Base-by-base conservation (phyloP, 2,113 vertebrate species). In the Probosciger aterrimus region DNA sequence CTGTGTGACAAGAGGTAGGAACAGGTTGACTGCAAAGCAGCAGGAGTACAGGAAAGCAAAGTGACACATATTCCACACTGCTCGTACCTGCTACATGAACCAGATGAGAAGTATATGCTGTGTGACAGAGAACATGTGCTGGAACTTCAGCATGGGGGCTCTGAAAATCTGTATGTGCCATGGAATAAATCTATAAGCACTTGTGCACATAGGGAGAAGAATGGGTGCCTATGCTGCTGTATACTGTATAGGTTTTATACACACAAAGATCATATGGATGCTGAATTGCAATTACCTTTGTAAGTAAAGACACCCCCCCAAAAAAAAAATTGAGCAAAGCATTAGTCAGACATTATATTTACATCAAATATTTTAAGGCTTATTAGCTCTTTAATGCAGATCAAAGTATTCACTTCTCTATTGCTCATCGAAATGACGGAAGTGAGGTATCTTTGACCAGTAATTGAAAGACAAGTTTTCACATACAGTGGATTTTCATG, bases 61-160 rank as follows among this genome's bases (percentile, higher is more conserved):
- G 46, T 44, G 44, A 10, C 4, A 2, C 37, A 3, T 7, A 28
- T 27, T 67, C 50, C 35, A 49, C 49, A 35, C 50, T 10, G 8
- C n/a, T 39, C 1, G 33, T 18, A 43, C 35, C 63, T 25, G 33
- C 62, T 64, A 4, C 7, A 0, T 11, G 76, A 53, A 33, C 70
- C 57, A 20, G 13, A 3, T 14, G 74, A 49, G 44, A 19, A 37
- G 33, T 19, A 2, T 6, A 19, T 0, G 2, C 39, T 17, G 0
- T 13, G 37, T 25, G 63, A 31, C 24, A 28, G 57, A 50, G 53
- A 31, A 7, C 33, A 57, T 57, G 55, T 59, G 20, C 33, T 20
- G n/a, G 31, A 35, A 17, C 31, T 27, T 59, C 5, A 4, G 11
- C 24, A 28, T 11, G 35, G 16, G 11, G 6, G 33, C 49, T 62